Evolutionary conservation across 2,888 invertebrate genomes (phyloP), one percentile per base, ranked within the genome.

Genomic region (Athrips mouffetella): DNA sequence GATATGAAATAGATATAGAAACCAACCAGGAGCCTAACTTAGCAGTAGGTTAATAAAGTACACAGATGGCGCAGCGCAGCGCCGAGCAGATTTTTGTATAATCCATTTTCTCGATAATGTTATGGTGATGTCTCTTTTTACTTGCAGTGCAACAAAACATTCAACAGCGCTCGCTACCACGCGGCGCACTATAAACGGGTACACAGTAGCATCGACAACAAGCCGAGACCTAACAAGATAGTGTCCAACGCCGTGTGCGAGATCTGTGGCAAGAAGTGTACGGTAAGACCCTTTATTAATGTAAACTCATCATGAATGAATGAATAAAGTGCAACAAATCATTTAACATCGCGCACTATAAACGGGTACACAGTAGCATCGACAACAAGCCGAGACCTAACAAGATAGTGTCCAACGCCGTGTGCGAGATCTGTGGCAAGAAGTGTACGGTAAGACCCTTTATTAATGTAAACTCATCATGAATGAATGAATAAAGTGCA

Each of bases 231-330:
- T 3, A 31, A 33, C 30, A 13, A 16, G 2, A 13, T 16, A 2
- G 15, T 4, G 6, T 25, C 41, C 21, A 35, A 25, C 16, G 42
- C 23, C 4, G 75, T 83, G 0, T 84, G 85, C 44, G 84, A 85
- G 54, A 58, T 80, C 0, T 85, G 85, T 55, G 84, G 84, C 1
- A 75, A 70, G 62, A 74, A 67, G 7, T 82, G 80, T 49, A 67
- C 65, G 1, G 83, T 83, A 30, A 75, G 82, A 31, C n/a, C n/a
- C n/a, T n/a, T n/a, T n/a, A n/a, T n/a, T n/a, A n/a, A n/a, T n/a
- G n/a, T n/a, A n/a, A n/a, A n/a, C n/a, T n/a, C n/a, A n/a, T n/a
- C n/a, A n/a, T n/a, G n/a, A n/a, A n/a, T n/a, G n/a, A n/a, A n/a
- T n/a, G n/a, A n/a, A n/a, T n/a, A n/a, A n/a, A 85, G 85, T 84